phyloP scores from a whole-genome alignment of 2,113 vertebrate genomes.

The Gymnobelideus leadbeateri region DNA sequence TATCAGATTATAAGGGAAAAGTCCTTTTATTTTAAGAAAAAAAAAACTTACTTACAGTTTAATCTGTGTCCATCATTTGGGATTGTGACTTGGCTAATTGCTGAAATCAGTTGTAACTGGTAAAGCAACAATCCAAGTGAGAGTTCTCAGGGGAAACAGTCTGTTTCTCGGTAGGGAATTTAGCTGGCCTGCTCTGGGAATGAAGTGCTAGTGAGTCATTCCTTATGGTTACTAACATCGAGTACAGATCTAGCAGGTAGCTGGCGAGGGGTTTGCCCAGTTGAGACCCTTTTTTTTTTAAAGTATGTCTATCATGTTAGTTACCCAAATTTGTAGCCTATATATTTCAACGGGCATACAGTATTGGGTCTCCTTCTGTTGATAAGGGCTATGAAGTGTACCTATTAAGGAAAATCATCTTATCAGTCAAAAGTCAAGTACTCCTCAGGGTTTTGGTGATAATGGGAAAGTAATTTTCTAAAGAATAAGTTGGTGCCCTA shows the following conservation, averaged over 20 bases:
- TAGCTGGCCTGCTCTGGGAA: neutral
- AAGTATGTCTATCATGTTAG: constrained; percentile 14
- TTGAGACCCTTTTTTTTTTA: constrained; percentile 42
- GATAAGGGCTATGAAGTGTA: neutral
- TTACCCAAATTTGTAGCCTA: constrained; percentile 15
- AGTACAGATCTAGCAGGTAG: neutral
- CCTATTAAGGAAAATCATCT: neutral
- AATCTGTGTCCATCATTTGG: constrained; percentile 29
- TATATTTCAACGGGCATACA: neutral
- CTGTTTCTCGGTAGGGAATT: neutral
- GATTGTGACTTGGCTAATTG: constrained; percentile 54
- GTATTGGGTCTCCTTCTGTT: neutral
- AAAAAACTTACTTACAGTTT: constrained; percentile 40
- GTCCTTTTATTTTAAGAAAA: constrained; percentile 48
- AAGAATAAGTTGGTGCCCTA: neutral
- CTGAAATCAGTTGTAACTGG: constrained; percentile 9
- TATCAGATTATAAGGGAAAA: constrained; percentile 32
- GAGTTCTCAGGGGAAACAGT: constrained; percentile 21
- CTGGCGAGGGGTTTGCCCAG: neutral
- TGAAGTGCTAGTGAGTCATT: neutral
- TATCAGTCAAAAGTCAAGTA: constrained; percentile 17
- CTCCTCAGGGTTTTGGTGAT: constrained; percentile 59
- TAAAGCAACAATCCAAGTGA: neutral
- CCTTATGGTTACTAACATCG: neutral
- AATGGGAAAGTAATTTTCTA: constrained; percentile 13